phyloP scores from a whole-genome alignment of 2,888 invertebrate species.

The Eupeodes luniger region DNA sequence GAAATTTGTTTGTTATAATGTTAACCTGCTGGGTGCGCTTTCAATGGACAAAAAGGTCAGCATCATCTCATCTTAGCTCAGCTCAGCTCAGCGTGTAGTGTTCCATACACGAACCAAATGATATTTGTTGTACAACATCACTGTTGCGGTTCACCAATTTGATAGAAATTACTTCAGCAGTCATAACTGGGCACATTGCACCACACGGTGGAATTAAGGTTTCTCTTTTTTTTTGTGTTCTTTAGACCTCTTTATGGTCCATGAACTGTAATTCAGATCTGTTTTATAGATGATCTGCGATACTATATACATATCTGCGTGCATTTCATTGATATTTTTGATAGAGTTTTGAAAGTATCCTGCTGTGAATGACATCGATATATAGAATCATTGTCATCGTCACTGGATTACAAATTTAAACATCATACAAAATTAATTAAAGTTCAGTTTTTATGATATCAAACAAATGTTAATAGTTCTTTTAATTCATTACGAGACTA shows the following conservation, averaged over 20 bases:
- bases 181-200: neutral
- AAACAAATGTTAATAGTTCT: too few relatives aligned
- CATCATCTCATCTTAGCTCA: too few relatives aligned
- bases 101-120: conserved; percentile 69
- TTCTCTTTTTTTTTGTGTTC: conserved; percentile 6
- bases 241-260: conserved; percentile 54
- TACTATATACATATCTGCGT: conserved; percentile 47
- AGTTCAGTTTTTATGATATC: too few relatives aligned
- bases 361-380: conserved; percentile 51
- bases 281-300: conserved; percentile 56
- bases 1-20: conserved; percentile 74
- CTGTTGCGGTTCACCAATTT: conserved; percentile 47
- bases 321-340: conserved; percentile 73
- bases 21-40: conserved; percentile 73
- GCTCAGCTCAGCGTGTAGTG: conserved; percentile 64
- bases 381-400: neutral
- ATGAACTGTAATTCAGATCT: conserved; percentile 60
- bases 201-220: neutral
- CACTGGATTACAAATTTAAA: too few relatives aligned
- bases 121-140: conserved; percentile 47
- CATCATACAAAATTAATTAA: too few relatives aligned
- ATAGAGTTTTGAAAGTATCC: conserved; percentile 64
- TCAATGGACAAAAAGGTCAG: conserved; percentile 68
- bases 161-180: conserved; percentile 50
- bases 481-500: too few relatives aligned